Evolutionary conservation across 1,140 invertebrate species (phyloP).

Genomic region (Acromyrmex heyeri): DNA sequence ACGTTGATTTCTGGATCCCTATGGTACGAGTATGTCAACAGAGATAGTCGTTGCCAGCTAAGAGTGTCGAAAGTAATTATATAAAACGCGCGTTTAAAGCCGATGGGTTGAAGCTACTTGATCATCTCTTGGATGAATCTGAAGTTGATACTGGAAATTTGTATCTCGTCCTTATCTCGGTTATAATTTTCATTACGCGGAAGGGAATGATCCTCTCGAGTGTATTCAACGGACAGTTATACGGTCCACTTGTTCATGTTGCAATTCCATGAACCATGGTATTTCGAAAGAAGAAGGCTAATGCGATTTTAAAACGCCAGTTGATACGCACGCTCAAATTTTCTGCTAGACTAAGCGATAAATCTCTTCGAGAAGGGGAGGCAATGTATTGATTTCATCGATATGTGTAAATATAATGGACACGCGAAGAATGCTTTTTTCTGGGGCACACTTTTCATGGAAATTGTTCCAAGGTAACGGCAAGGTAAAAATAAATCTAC

Average conservation of each 20-base stretch:
- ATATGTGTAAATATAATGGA: conserved; percentile 56
- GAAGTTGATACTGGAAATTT: not conserved
- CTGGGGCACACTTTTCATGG: conserved; percentile 37
- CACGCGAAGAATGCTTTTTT: not conserved
- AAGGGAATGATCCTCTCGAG: not conserved
- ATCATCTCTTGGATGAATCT: not conserved
- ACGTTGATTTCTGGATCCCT: not conserved
- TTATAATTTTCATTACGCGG: not conserved
- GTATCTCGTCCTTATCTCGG: not conserved
- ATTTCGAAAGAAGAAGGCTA: conserved; percentile 5
- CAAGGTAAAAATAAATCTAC: conserved; percentile 45
- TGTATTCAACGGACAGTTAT: not conserved
- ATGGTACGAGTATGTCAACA: not conserved
- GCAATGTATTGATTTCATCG: conserved; percentile 46
- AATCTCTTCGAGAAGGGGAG: conserved; percentile 4
- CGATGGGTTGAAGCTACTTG: not conserved
- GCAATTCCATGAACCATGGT: not conserved
- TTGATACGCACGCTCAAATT: conserved; percentile 45
- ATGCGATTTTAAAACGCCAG: conserved; percentile 35
- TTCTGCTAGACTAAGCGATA: conserved; percentile 57
- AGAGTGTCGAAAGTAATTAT: conserved; percentile 38
- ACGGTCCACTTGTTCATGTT: not conserved
- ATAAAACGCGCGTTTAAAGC: not conserved
- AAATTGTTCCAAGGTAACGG: conserved; percentile 52
- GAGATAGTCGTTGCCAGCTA: not conserved